Evolutionary conservation across 1,140 invertebrate species (phyloP), one percentile per base, ranked within the genome.

Genomic region (Lepidurus apus): DNA sequence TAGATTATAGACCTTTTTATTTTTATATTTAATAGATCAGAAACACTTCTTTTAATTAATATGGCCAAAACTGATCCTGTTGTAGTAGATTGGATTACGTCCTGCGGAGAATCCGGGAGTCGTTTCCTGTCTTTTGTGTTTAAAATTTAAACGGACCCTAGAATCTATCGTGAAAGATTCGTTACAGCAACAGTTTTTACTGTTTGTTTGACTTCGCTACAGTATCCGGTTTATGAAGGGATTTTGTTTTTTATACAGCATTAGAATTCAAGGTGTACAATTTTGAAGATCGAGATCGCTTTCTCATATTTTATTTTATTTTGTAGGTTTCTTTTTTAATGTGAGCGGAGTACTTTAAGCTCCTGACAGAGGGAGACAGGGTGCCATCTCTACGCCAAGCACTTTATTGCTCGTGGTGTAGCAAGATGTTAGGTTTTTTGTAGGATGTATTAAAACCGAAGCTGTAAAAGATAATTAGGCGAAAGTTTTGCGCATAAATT

Each of bases 1-100:
- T 65, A 34, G 34, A 34, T 65, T 21, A 21, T 3, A 13, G 53
- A 17, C n/a, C 7, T 13, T n/a, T 65, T 17, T 65, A 7, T 7
- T 65, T 65, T 21, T 65, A 6, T 65, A 7, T 21, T 65, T 65
- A n/a, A 21, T 21, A 65, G 13, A 21, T 17, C 53, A n/a, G 21
- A 65, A 65, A 65, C 17, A 65, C 21, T 21, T 65, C 21, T 7
- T 65, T 65, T 65, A 65, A 65, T 65, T 65, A 65, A 65, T 65
- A 65, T 13, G 13, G 2, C 21, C 47, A 6, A 65, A 65, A n/a
- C 53, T 21, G 8, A 17, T 0, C 21, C 21, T 21, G 7, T 65
- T 7, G 53, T 65, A n/a, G 21, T 65, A 65, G 53, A 65, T 17
- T 65, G 53, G 21, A 21, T n/a, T 65, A 65, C 9, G 21, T 65